Conservation (phyloP, 35 echinoderm and acorn worm genomes). For the Anneissia japonica region DNA sequence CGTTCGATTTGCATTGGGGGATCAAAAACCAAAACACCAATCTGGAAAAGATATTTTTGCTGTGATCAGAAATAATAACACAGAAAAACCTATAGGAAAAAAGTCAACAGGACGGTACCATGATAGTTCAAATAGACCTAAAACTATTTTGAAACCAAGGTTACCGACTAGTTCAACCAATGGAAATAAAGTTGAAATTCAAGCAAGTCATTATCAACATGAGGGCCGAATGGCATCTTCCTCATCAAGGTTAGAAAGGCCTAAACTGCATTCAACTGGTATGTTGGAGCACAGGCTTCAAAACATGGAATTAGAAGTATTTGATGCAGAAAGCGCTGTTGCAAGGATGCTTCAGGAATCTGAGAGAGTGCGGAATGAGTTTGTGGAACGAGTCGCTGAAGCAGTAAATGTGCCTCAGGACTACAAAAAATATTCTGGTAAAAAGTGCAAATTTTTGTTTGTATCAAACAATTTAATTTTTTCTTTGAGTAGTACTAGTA, state of each 20-base stretch:
- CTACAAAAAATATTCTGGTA: slow-evolving; percentile 2
- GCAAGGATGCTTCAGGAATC: neutral
- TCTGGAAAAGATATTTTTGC: neutral
- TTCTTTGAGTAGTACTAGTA: too few species aligned
- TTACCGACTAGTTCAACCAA: neutral
- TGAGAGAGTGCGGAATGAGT: neutral
- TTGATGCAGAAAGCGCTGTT: neutral
- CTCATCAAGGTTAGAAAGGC: neutral
- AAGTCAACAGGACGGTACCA: neutral
- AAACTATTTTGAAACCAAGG: neutral
- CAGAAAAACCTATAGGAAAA: neutral
- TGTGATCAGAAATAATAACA: neutral
- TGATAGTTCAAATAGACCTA: neutral
- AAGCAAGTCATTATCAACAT: too few species aligned
- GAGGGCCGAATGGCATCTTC: too few species aligned
- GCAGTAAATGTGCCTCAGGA: neutral
- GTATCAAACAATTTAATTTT: neutral
- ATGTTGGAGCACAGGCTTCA: neutral
- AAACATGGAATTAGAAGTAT: neutral
- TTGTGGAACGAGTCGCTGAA: neutral
- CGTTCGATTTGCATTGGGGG: neutral
- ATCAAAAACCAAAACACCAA: neutral
- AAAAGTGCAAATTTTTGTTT: neutral
- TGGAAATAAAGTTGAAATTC: neutral
- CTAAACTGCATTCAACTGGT: neutral